A percentile compares a stretch with the other conserved stretches of the same genome.
These are phyloP conservation scores for Herpetotheres cachinnans DNA, from an alignment of 2,113 vertebrate genomes.

Conservation along the genomic window DNA sequence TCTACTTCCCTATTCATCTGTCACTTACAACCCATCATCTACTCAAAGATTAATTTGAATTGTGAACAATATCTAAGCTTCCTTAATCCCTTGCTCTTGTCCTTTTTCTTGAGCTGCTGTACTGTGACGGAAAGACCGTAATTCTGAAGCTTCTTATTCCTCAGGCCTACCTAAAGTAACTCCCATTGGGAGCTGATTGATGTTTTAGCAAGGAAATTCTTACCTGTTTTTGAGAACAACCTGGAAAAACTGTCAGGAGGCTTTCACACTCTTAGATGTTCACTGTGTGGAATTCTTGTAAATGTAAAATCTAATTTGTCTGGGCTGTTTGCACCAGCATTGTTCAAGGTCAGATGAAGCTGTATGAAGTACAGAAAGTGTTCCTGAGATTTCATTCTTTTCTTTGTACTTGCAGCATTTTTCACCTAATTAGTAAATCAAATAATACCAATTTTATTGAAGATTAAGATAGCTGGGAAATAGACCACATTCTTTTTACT, in stretches of 20 bases:
- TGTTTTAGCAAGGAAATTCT: slow-evolving; percentile 36
- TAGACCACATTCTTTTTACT: neutral
- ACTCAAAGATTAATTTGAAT: slow-evolving; percentile 56
- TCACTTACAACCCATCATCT: slow-evolving; percentile 46
- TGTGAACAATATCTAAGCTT: slow-evolving; percentile 61
- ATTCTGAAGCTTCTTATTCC: slow-evolving; percentile 52
- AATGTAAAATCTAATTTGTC: slow-evolving; percentile 45
- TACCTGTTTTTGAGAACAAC: slow-evolving; percentile 46
- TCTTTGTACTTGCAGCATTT: neutral
- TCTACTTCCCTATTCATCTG: slow-evolving; percentile 41
- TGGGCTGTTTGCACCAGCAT: slow-evolving; percentile 4
- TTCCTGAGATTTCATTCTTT: neutral
- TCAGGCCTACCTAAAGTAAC: slow-evolving; percentile 30
- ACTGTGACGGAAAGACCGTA: slow-evolving; percentile 3
- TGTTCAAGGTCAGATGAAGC: slow-evolving; percentile 37
- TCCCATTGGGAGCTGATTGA: slow-evolving; percentile 26
- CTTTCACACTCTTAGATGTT: slow-evolving; percentile 25
- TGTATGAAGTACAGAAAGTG: neutral
- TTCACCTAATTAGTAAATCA: neutral
- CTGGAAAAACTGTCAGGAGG: slow-evolving; percentile 48
- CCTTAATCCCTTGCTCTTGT: slow-evolving; percentile 62
- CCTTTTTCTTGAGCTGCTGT: slow-evolving; percentile 50
- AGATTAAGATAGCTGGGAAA: neutral
- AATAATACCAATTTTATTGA: neutral
- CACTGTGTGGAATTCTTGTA: slow-evolving; percentile 15